Evolutionary conservation across 2,888 invertebrate genomes (phyloP), one percentile per base, ranked within the genome.

Genomic region (Neoascia interrupta): DNA sequence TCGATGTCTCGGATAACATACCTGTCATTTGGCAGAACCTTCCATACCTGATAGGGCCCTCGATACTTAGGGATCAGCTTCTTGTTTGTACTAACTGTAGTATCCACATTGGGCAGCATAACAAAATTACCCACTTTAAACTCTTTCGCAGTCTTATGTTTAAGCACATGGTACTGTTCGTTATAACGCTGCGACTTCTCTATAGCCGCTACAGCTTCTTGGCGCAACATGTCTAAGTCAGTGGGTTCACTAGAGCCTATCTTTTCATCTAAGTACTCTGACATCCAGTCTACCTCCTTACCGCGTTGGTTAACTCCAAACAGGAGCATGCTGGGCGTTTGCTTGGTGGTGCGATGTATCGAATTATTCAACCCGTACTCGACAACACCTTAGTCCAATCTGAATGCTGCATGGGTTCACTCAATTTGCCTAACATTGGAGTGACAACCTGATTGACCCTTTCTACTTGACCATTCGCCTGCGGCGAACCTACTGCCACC

Each of bases 401-500:
- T 11, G 36, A 28, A 45, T 73, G 39, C 13, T 41, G 39, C 0
- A 54, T 34, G 5, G 43, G 51, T 15, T 79, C 73, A 36, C 31
- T 49, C 19, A 73, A 26, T 28, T 69, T 80, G n/a, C 45, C 13
- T 15, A 80, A 6, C 47, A 80, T 63, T 1, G 16, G 19, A 0
- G 36, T 79, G n/a, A 79, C 36, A 1, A 72, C 72, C 16, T 61
- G 16, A 16, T 73, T 70, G 13, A 68, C 49, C 6, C 72, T 13
- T 47, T 79, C 54, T 10, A 79, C 58, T 37, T 86, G 85, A 0
- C 86, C 84, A 53, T 86, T 86, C 1, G 84, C 82, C 23, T 84
- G 74, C 0, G 85, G 84, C 0, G 82, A 82, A 0, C 70, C 83
- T 0, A 82, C 76, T 3, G 85, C 84, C 2, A 85, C 82, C 36